Base-by-base conservation (phyloP, 1,140 invertebrate genomes). In the Conus betulinus region DNA sequence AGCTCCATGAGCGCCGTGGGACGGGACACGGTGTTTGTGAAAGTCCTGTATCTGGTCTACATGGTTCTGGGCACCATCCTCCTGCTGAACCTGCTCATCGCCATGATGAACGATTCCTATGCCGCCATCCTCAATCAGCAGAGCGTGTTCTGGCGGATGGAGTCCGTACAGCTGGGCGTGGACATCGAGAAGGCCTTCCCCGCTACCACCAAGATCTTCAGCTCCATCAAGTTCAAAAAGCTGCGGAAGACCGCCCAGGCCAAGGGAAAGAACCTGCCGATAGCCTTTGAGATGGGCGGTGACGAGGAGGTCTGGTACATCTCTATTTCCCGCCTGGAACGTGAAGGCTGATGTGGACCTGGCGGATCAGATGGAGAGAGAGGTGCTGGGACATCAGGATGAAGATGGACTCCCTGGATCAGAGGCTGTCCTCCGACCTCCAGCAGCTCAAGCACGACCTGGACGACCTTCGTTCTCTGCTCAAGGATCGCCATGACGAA, bases 51-150 rank as follows among this genome's bases (percentile, higher is more conserved):
- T 84, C 83, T 93, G 23, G n/a, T 94, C 25, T 94, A 94, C 85
- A 92, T 94, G 51, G 88, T 94, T 23, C 84, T 94, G 15, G 91
- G 89, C 15, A 93, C 93, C 23, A 93, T 94, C 53, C 88, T 94
- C 4, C 88, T 94, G 0, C 90, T 94, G 10, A 94, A 94, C 86
- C 89, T 94, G 5, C 91, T 94, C 0, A 94, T 94, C 84, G 94
- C 94, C 20, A 94, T 94, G 93, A 94, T 94, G 93, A 94, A 94
- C 87, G 94, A 94, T 84, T 94, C 94, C 11, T 94, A 94, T 82
- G 91, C 92, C 8, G 88, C 86, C 85, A 92, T 93, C 53, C 71
- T 92, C 23, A 67, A 87, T 13, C 87, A 90, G 51, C 91, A 93
- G 63, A 87, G 88, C 71, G 79, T 93, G 0, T 85, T 84, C 20